Percentiles rank a stretch among this genome's conserved stretches.
Conservation (phyloP, 1,140 invertebrate genomes). For the Halesus radiatus region DNA sequence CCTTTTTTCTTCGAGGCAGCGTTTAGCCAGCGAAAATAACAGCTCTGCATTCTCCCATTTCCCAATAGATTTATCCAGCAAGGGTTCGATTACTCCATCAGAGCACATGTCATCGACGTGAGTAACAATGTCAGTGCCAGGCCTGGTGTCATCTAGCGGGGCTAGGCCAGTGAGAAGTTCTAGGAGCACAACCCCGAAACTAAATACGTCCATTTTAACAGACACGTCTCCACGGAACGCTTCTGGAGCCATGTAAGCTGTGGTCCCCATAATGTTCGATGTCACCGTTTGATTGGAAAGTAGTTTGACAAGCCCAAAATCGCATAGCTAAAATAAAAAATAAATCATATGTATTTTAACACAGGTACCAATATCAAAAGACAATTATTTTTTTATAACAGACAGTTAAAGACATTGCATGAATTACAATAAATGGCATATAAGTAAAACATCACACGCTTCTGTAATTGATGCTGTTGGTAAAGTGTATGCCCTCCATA, state of each 20-base stretch:
- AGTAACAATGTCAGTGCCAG: conserved; percentile 70
- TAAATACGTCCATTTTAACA: conserved; percentile 82
- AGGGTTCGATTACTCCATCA: conserved; percentile 55
- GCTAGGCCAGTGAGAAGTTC: conserved; percentile 79
- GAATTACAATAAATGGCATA: no score
- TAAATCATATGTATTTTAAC: no score
- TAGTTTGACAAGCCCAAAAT: conserved; percentile 79
- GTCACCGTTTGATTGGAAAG: conserved; percentile 69
- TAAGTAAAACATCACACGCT: no score
- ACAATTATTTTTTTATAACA: not conserved
- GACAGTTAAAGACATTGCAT: no score
- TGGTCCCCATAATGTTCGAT: conserved; percentile 76
- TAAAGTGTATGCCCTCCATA: no score
- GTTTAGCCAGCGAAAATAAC: conserved; percentile 60
- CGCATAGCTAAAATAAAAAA: conserved; percentile 73
- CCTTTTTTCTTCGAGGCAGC: conserved; percentile 65
- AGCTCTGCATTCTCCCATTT: conserved; percentile 60
- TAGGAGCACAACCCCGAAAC: conserved; percentile 83
- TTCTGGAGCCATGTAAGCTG: conserved; percentile 84
- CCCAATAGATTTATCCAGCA: conserved; percentile 60
- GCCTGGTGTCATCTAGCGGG: conserved; percentile 71
- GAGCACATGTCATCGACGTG: conserved; percentile 62
- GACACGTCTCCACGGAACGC: conserved; percentile 79
- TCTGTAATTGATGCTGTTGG: no score
- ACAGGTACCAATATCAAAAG: not conserved